Evolutionary conservation across 37 sponge, comb jelly and placozoan genomes (phyloP), one percentile per base, ranked within the genome.

Genomic region (Agelas oroides): DNA sequence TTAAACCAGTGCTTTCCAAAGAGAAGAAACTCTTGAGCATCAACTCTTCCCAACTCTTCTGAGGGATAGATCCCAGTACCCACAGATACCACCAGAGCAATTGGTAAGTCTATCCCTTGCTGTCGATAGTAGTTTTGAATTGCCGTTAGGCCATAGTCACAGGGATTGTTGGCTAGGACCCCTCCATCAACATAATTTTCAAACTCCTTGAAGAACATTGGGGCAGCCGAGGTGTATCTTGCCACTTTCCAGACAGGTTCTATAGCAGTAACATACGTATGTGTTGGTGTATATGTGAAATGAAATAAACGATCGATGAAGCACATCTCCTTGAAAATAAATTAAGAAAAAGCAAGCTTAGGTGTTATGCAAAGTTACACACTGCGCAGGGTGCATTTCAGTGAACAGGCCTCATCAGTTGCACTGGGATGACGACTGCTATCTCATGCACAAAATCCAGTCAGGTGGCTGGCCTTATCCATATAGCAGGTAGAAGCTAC

Each of bases 131-230:
- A 83, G 1, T 59, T 41, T 55, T 89, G 78, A 25, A 89, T 83
- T 31, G 46, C 60, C 0, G 90, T 28, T 28, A 89, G 73, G 12
- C 56, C 90, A 73, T 52, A 34, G 5, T 52, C 60, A 52, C 90
- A 84, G 33, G 90, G 90, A 25, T 91, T 91, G 66, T 91, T 91
- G 71, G 91, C 91, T 61, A 82, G 24, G 0, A 91, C 72, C 18
- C 80, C 86, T 28, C 86, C 91, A 77, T 86, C 87, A 40, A 91
- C 87, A 53, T 91, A 91, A 78, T 91, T 76, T 32, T 75, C 87
- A 41, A 73, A 71, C 74, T 86, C 76, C 25, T 70, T 76, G 87
- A 91, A 86, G 59, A 52, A 76, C 54, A 76, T 67, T 8, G 91
- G 91, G 25, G 91, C 83, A 53, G 87, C 87, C 19, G 77, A 55